phyloP scores from a whole-genome alignment of 1,140 invertebrate species.

The Eubasilissa regina region DNA sequence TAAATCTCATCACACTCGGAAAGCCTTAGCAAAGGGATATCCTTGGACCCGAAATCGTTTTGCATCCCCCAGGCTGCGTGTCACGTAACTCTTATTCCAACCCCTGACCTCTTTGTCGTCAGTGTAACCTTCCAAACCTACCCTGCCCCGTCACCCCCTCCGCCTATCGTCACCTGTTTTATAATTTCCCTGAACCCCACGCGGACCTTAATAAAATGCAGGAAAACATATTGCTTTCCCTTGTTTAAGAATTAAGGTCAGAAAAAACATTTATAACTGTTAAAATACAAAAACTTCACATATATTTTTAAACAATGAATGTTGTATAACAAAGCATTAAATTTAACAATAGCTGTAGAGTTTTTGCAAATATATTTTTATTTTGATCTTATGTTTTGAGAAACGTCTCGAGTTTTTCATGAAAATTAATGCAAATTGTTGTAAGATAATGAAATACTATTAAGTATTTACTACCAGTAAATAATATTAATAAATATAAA shows the following conservation, averaged over 20 bases:
- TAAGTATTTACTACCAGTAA: too few relatives aligned
- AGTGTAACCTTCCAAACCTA: neutral
- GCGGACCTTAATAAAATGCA: neutral
- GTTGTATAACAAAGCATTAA: too few relatives aligned
- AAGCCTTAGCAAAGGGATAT: neutral
- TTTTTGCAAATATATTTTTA: too few relatives aligned
- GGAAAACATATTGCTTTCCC: neutral
- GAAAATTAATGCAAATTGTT: too few relatives aligned
- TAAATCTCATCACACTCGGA: slow-evolving; percentile 23
- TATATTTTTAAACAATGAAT: too few relatives aligned
- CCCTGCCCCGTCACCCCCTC: neutral
- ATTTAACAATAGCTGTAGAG: too few relatives aligned
- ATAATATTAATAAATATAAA: too few relatives aligned
- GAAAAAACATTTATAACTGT: too few relatives aligned
- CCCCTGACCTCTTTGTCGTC: slow-evolving; percentile 17
- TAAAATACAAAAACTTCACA: too few relatives aligned
- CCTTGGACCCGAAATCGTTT: slow-evolving; percentile 16
- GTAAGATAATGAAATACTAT: too few relatives aligned
- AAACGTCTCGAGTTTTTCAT: too few relatives aligned
- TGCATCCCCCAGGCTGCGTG: slow-evolving; percentile 30
- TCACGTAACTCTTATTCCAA: slow-evolving; percentile 26
- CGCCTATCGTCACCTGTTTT: slow-evolving; percentile 12
- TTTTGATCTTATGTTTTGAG: too few relatives aligned
- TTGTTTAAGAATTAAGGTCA: neutral
- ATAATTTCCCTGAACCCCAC: slow-evolving; percentile 1